These are phyloP conservation scores for Enteromius unitaeniatus DNA, from an alignment of 2,797 vertebrate genomes.

Conservation along the genomic window DNA sequence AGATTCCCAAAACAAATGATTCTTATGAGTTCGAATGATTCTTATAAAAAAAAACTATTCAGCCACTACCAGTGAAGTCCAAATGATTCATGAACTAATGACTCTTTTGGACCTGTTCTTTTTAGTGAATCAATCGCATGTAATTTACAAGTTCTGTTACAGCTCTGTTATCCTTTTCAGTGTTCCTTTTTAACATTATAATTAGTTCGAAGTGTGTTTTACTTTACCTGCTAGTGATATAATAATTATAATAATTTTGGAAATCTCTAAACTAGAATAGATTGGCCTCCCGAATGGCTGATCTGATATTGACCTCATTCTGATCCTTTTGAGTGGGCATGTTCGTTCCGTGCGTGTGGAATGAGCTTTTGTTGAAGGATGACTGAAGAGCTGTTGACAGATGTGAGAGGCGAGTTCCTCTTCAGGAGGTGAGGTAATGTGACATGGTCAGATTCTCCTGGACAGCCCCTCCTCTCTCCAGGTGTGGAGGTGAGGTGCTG, in stretches of 20 bases:
- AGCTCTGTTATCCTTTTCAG: neutral
- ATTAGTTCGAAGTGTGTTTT: neutral
- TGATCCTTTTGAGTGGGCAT: conserved; percentile 11
- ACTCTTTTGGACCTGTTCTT: neutral
- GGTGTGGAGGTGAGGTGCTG: conserved; percentile 88
- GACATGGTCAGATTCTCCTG: conserved; percentile 51
- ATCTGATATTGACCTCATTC: conserved; percentile 25
- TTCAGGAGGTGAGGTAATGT: conserved; percentile 57
- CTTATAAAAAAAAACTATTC: neutral
- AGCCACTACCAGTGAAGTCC: neutral
- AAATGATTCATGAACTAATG: neutral
- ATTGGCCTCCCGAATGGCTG: neutral
- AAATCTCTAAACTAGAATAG: neutral
- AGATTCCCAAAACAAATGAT: neutral
- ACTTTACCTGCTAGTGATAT: neutral
- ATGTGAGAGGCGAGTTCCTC: conserved; percentile 53
- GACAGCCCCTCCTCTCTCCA: conserved; percentile 74
- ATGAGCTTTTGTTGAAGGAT: conserved; percentile 63
- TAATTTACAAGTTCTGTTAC: neutral
- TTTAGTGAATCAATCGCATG: neutral
- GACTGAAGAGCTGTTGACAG: conserved; percentile 42
- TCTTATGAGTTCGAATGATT: neutral
- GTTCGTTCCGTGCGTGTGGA: conserved; percentile 30
- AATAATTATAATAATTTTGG: neutral
- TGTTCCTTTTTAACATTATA: neutral